Evolutionary conservation across 2,113 vertebrate genomes (phyloP).

Genomic region (Chionis minor): DNA sequence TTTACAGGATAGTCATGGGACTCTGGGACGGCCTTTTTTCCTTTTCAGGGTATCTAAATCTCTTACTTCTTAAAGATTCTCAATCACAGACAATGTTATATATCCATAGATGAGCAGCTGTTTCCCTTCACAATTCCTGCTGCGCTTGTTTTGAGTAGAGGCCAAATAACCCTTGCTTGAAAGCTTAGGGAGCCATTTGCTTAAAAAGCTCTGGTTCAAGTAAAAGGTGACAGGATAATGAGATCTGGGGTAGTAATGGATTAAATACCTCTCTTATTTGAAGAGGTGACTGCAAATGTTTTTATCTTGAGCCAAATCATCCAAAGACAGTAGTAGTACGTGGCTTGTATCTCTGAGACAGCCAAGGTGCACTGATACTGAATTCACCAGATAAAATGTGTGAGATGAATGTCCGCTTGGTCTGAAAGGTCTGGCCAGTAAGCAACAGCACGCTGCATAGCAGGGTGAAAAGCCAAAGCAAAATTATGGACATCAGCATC

Average conservation of each 20-base stretch:
- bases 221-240: neutral
- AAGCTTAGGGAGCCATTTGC: neutral
- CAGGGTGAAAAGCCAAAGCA: neutral
- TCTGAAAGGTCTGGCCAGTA: neutral
- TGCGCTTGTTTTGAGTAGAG: neutral
- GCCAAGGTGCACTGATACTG: neutral
- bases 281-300: neutral
- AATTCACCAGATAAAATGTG: neutral
- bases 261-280: neutral
- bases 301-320: neutral
- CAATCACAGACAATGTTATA: neutral
- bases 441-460: accelerated
- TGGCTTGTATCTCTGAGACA: neutral
- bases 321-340: neutral
- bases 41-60: slow-evolving; percentile 74
- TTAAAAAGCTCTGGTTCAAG: neutral
- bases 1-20: slow-evolving; percentile 68
- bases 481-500: neutral
- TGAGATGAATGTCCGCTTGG: neutral
- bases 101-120: neutral
- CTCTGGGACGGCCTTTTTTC: slow-evolving; percentile 70
- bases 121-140: neutral
- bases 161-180: neutral
- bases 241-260: neutral
- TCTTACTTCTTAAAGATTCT: neutral